Base-by-base conservation (phyloP, 2,113 vertebrate genomes). In the Spizaetus ornatus region DNA sequence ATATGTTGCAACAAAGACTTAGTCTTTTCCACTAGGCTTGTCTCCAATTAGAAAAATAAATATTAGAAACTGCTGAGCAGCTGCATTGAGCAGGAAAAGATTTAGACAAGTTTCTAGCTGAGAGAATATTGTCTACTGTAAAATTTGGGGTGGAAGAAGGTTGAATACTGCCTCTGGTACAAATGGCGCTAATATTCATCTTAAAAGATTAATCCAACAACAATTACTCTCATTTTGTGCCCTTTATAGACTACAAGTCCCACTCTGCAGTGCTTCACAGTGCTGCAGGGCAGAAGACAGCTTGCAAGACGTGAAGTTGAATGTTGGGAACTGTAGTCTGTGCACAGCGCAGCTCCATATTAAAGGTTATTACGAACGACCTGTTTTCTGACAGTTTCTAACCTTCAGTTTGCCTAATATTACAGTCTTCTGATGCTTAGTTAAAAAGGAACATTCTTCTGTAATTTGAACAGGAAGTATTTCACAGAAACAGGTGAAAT, bases 21-120 rank as follows among this genome's bases (percentile, higher is more conserved):
- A 56, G 17, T 74, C 73, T 97, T 83, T 82, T 77, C 71, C 72
- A 74, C 31, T 72, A 79, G 45, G 38, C 12, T 95, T 94, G 32
- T 81, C 29, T 72, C 73, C 78, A 85, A 62, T 95, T 83, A 95
- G 34, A 82, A 96, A 81, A 76, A 93, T 69, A 90, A 93, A 76
- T 90, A 53, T 25, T 76, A 56, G 16, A 85, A 95, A 79, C 13
- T 59, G 10, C 21, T 73, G 87, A 82, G 18, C 25, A 70, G 38
- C 42, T 78, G 11, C 40, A 69, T 22, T 58, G 42, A 88, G 34
- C 18, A 59, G 40, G 14, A 88, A 66, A 80, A 82, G 3, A 83
- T 50, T 65, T 62, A 74, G 26, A 25, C 6, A 34, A 17, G 2
- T 67, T 86, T 94, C 67, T 93, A 63, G 17, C 29, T 43, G 32